Conservation (phyloP, 2,888 invertebrate species). For the Melanostoma scalare region DNA sequence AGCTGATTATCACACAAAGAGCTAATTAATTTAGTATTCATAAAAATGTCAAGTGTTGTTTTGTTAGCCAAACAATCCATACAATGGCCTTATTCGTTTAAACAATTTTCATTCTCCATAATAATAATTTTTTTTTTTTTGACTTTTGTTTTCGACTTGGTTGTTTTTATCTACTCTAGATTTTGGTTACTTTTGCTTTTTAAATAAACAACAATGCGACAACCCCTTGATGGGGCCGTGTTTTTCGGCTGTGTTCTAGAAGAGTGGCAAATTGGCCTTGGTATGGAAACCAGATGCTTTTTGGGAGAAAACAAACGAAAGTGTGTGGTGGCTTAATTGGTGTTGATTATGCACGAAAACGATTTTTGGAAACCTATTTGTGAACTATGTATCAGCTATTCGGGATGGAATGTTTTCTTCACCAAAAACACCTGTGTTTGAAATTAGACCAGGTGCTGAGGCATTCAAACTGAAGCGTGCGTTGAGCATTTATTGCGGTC, state of each 20-base stretch:
- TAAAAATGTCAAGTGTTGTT: constrained; percentile 55
- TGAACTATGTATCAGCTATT: not conserved
- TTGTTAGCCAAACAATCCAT: constrained; percentile 42
- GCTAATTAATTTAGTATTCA: constrained; percentile 62
- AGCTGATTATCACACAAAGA: constrained; percentile 40
- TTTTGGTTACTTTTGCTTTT: constrained; percentile 10
- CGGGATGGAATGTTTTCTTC: not conserved
- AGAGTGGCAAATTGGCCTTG: not conserved
- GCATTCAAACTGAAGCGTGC: too few species aligned
- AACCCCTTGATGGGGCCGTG: not conserved
- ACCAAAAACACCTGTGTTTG: constrained; percentile 2
- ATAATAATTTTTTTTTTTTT: constrained; percentile 12
- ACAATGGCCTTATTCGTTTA: constrained; percentile 56
- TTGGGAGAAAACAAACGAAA: not conserved
- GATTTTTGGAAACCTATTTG: not conserved
- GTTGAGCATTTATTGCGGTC: too few species aligned
- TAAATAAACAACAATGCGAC: not conserved
- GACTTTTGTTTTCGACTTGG: constrained; percentile 22
- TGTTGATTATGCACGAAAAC: constrained; percentile 16
- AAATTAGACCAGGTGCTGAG: too few species aligned
- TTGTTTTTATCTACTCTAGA: constrained; percentile 29
- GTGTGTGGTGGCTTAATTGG: constrained; percentile 18
- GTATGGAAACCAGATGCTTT: constrained; percentile 18
- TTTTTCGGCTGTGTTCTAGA: constrained; percentile 2
- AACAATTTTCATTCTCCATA: constrained; percentile 57